Evolutionary conservation across 2,797 vertebrate species (phyloP), one percentile per base, ranked within the genome.

Genomic region (Xenopus petersii): DNA sequence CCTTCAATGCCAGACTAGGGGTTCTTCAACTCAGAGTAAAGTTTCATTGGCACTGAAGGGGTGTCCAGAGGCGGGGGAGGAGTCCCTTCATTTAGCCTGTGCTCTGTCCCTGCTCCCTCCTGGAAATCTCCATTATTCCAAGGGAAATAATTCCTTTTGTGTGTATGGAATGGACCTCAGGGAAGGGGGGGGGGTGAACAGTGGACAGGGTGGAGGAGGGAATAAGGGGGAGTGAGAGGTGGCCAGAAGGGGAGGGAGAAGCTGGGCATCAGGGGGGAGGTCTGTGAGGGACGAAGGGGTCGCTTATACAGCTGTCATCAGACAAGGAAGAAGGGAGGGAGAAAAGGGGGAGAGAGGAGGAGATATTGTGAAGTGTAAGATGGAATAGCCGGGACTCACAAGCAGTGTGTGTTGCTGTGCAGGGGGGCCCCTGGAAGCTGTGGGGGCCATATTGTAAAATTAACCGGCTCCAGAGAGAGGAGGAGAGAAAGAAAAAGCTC

Each of bases 131-230:
- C 88, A 93, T 91, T 93, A 92, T 91, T 93, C 93, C 93, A 87
- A 77, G 82, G 91, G 93, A 94, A 94, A 94, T 95, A 94, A 96
- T 96, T 95, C 94, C 95, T 96, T 96, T 96, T 96, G 94, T 96
- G 94, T 95, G 94, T 92, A 94, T 93, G 92, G 93, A 85, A 83
- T 82, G 83, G 85, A 86, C 85, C 83, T 85, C 8, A 55, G 67
- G 80, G 77, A 67, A 48, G 77, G 47, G 74, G 67, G 74, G 73
- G 71, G 67, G 74, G 73, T 74, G 79, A 80, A 64, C 75, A 73
- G 75, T 75, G 75, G 83, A 78, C 80, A 80, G 86, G 88, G 88
- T 87, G 91, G 83, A 67, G 85, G 87, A 87, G 87, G 90, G 83
- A 33, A 87, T 86, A 88, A 88, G 85, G 85, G 84, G 87, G 86